Base-by-base conservation (phyloP, 2,888 invertebrate species). In the Antheraea yamamai region DNA sequence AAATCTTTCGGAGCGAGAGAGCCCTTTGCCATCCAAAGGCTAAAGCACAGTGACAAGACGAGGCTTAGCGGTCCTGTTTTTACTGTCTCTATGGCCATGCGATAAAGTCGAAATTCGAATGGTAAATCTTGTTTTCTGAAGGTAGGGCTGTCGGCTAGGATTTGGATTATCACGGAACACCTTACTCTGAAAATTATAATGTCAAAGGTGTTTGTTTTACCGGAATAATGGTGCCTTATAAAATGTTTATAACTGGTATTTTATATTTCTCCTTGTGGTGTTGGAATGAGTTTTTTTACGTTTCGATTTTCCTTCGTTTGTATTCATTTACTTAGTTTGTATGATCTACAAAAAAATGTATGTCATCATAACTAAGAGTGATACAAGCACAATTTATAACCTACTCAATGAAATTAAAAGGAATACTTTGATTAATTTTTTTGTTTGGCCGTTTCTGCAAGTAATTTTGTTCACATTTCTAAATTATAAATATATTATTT, bases 1-100 rank as follows among this genome's bases (percentile, higher is more conserved):
- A 83, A 89, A 86, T 86, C 83, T 85, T 81, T 83, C 84, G 85
- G 84, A 85, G 78, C 75, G 78, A 30, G 78, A 30, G 26, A 79
- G 80, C 77, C 83, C 80, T 79, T 79, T 79, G 80, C 82, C 80
- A 78, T 83, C 81, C 77, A 79, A 82, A 81, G 82, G 84, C 84
- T 83, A 83, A 84, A 79, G 82, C 81, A 81, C 78, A 81, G 80
- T 85, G 86, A 86, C 85, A 85, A 79, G 80, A 78, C 78, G 73
- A 73, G 77, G 80, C 79, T 82, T 73, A 35, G 61, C 20, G 70
- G 39, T 39, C 18, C n/a, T 70, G 70, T 70, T 3, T 70, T 70
- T 39, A 70, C 39, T 35, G 20, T 16, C 71, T 72, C 35, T 61
- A 72, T n/a, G 8, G 7, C 72, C 1, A 2, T 3, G 14, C 6